Conservation (phyloP, 2,113 vertebrate genomes). For the Dipodomys ordii region DNA sequence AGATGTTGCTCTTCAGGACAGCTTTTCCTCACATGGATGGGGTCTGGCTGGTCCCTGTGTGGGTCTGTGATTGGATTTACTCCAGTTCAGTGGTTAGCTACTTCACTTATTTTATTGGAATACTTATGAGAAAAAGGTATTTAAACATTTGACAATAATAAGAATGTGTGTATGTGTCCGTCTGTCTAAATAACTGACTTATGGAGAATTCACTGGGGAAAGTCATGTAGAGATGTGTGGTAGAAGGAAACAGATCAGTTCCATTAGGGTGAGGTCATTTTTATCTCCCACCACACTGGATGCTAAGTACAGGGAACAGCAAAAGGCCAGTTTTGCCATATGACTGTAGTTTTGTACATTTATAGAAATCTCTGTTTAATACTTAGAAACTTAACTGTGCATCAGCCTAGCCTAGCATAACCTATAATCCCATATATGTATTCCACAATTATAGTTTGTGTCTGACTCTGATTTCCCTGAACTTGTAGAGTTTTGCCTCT, state of each 20-base stretch:
- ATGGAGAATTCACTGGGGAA: neutral
- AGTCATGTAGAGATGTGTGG: accelerated
- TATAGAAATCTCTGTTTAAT: accelerated
- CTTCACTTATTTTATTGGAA: neutral
- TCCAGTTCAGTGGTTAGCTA: neutral
- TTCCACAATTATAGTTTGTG: neutral
- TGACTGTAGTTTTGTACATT: accelerated
- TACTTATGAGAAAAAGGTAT: neutral
- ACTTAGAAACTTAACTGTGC: accelerated
- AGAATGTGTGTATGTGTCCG: neutral
- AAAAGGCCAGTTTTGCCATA: neutral
- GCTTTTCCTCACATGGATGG: neutral
- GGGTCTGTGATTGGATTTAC: neutral
- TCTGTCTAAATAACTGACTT: neutral
- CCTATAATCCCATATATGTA: neutral
- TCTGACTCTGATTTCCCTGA: neutral
- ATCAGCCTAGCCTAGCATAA: neutral
- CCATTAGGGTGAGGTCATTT: neutral
- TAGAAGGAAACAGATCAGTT: neutral
- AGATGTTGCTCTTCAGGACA: neutral
- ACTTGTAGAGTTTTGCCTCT: neutral
- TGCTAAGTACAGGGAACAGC: neutral
- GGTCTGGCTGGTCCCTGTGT: neutral
- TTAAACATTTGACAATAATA: neutral
- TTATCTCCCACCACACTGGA: accelerated